Conservation (phyloP, 2,888 invertebrate genomes). For the Megamerina dolium region DNA sequence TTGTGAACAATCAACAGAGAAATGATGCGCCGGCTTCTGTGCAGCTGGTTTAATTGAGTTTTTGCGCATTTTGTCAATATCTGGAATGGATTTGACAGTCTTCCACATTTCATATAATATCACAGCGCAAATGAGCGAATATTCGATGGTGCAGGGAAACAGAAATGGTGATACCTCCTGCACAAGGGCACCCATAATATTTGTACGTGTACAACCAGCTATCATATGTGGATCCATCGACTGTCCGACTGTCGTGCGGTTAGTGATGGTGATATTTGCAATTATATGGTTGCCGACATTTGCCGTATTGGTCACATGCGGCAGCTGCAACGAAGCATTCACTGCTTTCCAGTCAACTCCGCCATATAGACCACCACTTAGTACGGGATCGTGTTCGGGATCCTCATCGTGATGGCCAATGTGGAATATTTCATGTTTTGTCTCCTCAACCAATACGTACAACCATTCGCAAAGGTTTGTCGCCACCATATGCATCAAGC, state of each 20-base stretch:
- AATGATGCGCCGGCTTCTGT: constrained; percentile 55
- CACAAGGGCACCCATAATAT: constrained; percentile 65
- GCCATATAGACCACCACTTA: constrained; percentile 19
- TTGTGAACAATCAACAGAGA: constrained; percentile 77
- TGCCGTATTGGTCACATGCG: neutral
- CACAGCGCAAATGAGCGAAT: constrained; percentile 84
- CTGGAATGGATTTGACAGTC: constrained; percentile 60
- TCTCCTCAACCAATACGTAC: constrained; percentile 79
- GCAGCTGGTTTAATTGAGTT: constrained; percentile 40
- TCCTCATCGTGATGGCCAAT: constrained; percentile 51
- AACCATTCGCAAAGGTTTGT: constrained; percentile 92
- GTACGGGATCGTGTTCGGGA: constrained; percentile 19
- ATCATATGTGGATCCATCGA: no score
- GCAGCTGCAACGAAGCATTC: constrained; percentile 28
- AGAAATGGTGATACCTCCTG: constrained; percentile 72
- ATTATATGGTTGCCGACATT: constrained; percentile 16
- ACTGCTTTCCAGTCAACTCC: constrained; percentile 32
- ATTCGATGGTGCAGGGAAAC: constrained; percentile 85
- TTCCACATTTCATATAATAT: constrained; percentile 89
- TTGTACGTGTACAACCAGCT: constrained; percentile 55
- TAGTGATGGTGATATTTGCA: constrained; percentile 2
- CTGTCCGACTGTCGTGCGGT: neutral
- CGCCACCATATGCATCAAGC: constrained; percentile 86
- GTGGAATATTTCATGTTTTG: constrained; percentile 78
- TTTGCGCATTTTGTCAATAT: constrained; percentile 51